Evolutionary conservation across 2,888 invertebrate species (phyloP).

Genomic region (Ganaspis brasiliensis): DNA sequence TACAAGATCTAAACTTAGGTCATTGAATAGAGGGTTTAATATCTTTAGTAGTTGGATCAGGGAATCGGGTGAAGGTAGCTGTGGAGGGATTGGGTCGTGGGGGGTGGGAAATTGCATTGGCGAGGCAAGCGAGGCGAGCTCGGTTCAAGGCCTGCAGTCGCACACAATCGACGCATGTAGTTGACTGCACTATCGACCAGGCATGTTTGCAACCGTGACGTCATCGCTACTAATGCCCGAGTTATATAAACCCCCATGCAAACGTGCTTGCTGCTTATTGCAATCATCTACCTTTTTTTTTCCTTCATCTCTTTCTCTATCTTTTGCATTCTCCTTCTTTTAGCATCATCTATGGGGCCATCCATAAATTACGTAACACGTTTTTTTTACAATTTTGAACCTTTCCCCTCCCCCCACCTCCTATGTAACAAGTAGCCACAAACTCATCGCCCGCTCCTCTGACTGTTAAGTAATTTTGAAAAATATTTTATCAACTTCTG

Average conservation of each 20-base stretch:
- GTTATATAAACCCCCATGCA: conserved; percentile 76
- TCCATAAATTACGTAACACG: no score
- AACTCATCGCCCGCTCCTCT: no score
- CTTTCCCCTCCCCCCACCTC: no score
- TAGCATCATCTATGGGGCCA: no score
- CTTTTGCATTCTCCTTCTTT: conserved; percentile 31
- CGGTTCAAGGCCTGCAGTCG: conserved; percentile 72
- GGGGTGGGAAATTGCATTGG: conserved; percentile 70
- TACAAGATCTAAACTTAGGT: no score
- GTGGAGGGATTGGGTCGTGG: conserved; percentile 51
- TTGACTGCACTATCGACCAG: no score
- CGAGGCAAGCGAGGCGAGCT: conserved; percentile 67
- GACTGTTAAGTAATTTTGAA: no score
- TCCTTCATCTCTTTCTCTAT: conserved; percentile 48
- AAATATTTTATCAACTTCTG: no score
- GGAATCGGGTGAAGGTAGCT: conserved; percentile 29
- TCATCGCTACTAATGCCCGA: conserved; percentile 75
- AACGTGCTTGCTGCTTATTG: conserved; percentile 60
- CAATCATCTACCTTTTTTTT: conserved; percentile 51
- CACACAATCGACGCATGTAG: conserved; percentile 64
- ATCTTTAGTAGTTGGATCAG: no score
- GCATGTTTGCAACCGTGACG: conserved; percentile 69
- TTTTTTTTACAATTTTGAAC: no score
- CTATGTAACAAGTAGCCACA: no score
- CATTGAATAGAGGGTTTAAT: no score